These are phyloP conservation scores for Oreochromis tanganicae DNA, from an alignment of 2,113 vertebrate species.

Conservation along the genomic window DNA sequence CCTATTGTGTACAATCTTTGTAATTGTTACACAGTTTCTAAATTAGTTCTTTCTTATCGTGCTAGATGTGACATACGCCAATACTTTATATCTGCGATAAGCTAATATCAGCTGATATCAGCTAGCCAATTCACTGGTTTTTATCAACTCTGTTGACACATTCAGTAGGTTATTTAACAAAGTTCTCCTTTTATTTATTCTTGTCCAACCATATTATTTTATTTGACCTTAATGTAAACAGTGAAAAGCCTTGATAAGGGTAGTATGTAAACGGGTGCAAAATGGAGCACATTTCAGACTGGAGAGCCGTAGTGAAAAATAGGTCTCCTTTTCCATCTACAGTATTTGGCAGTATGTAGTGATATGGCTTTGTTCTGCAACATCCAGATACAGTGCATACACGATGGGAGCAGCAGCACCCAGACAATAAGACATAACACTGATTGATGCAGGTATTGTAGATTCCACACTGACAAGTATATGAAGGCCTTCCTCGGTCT, in stretches of 20 bases:
- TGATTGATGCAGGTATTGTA: neutral
- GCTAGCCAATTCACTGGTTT: neutral
- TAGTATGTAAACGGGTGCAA: neutral
- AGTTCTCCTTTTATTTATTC: neutral
- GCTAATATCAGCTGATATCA: neutral
- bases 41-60: neutral
- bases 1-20: neutral
- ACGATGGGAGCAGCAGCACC: neutral
- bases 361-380: neutral
- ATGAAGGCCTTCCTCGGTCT: neutral
- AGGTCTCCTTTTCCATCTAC: neutral
- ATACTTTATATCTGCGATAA: neutral
- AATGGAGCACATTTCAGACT: neutral
- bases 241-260: neutral
- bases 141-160: neutral
- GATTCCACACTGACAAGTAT: neutral
- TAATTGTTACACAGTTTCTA: neutral
- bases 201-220: neutral
- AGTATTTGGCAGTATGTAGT: neutral
- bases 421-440: neutral
- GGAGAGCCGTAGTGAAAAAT: rapidly evolving
- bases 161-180: neutral
- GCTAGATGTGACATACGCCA: neutral
- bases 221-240: neutral
- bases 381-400: neutral